A percentile compares a stretch with the other conserved stretches of the same genome.
These are phyloP conservation scores for Botrylloides violaceus DNA, from an alignment of 23 tunicate species.

Conservation along the genomic window DNA sequence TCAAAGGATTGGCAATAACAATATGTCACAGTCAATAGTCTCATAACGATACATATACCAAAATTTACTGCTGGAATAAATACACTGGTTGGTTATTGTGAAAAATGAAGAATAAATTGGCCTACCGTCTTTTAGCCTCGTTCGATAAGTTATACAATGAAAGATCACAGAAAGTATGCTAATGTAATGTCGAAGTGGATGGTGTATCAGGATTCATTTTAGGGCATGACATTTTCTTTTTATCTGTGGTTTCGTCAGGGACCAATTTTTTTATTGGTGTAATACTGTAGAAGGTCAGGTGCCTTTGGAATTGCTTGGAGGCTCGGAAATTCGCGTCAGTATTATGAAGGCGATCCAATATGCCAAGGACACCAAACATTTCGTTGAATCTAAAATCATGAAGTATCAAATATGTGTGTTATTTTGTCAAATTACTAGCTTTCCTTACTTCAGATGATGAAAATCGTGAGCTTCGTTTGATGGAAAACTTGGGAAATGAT, in stretches of 20 bases:
- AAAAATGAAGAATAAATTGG: too few relatives aligned
- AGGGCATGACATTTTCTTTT: not conserved
- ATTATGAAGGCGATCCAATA: constrained; percentile 70
- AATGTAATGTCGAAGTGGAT: too few relatives aligned
- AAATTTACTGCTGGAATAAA: too few relatives aligned
- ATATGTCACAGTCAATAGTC: too few relatives aligned
- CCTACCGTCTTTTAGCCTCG: too few relatives aligned
- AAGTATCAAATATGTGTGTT: not conserved
- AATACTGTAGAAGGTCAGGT: constrained; percentile 59
- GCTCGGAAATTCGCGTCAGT: constrained; percentile 51
- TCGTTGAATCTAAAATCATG: constrained; percentile 52
- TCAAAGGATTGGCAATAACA: too few relatives aligned
- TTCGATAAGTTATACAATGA: too few relatives aligned
- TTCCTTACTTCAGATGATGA: constrained; percentile 69
- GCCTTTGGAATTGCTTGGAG: constrained; percentile 62
- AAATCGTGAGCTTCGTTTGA: constrained; percentile 73
- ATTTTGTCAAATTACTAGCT: not conserved
- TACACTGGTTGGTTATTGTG: too few relatives aligned
- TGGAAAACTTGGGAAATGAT: constrained; percentile 75
- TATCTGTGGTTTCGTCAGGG: constrained; percentile 22
- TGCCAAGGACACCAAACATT: constrained; percentile 76
- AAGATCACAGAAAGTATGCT: too few relatives aligned
- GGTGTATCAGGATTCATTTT: not conserved
- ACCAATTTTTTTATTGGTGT: constrained; percentile 38
- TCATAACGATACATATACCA: too few relatives aligned